phyloP scores from a whole-genome alignment of 2,797 vertebrate genomes.

The Leuciscus waleckii region DNA sequence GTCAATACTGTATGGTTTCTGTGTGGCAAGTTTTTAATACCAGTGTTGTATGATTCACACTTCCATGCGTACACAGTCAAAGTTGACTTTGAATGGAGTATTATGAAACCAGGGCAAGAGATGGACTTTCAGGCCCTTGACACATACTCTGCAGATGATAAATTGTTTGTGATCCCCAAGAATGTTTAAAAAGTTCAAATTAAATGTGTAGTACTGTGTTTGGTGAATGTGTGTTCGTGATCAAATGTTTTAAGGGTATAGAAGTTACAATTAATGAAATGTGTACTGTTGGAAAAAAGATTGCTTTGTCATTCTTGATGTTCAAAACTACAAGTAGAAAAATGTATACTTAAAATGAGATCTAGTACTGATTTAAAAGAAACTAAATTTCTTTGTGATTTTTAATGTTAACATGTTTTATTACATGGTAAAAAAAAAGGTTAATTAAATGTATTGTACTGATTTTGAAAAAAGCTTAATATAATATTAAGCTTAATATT shows the following conservation, averaged over 20 bases:
- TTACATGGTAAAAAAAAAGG: too few relatives aligned
- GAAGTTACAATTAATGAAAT: too few relatives aligned
- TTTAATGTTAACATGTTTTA: not conserved
- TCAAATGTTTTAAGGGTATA: not conserved
- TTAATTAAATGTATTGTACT: too few relatives aligned
- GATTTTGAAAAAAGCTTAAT: too few relatives aligned
- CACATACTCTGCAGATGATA: not conserved
- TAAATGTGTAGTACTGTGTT: not conserved
- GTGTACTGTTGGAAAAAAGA: not conserved
- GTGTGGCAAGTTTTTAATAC: conserved; percentile 6
- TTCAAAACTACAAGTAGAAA: not conserved
- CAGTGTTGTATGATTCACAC: too few relatives aligned
- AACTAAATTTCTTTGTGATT: not conserved
- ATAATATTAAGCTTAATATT: not conserved
- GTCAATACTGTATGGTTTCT: conserved; percentile 10
- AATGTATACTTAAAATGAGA: not conserved
- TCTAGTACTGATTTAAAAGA: not conserved
- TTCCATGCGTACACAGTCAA: too few relatives aligned
- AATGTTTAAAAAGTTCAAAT: conserved; percentile 12
- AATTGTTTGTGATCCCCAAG: not conserved
- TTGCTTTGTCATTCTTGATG: not conserved
- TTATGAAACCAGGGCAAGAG: too few relatives aligned
- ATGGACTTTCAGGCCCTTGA: not conserved
- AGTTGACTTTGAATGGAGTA: too few relatives aligned
- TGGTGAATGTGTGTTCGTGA: not conserved